A percentile compares a stretch with the other conserved stretches of the same genome.
These are phyloP conservation scores for Sarcophilus harrisii DNA, from an alignment of 2,797 vertebrate species.

Conservation along the genomic window DNA sequence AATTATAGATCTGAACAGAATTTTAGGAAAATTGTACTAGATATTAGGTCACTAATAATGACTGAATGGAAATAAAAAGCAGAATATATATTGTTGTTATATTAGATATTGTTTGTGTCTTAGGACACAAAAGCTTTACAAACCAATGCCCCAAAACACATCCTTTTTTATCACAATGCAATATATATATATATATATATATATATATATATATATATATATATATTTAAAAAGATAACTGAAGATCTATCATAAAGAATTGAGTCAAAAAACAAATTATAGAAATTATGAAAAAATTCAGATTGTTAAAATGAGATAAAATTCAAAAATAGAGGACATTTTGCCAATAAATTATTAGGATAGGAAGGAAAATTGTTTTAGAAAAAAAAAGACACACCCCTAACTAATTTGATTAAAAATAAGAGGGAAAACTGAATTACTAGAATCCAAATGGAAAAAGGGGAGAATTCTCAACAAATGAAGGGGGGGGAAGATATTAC, in stretches of 20 bases:
- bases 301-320: not conserved
- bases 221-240: not conserved
- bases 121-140: not conserved
- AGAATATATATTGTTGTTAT: not conserved
- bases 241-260: not conserved
- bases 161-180: not conserved
- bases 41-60: not conserved
- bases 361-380: not conserved
- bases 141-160: not conserved
- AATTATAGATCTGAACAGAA: not conserved
- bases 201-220: too few species aligned
- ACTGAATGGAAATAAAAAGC: not conserved
- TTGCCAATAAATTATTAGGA: not conserved
- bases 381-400: not conserved
- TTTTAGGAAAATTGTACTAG: not conserved
- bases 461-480: not conserved
- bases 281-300: not conserved
- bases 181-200: too few species aligned
- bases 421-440: not conserved
- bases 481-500: not conserved
- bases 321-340: not conserved
- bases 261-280: not conserved
- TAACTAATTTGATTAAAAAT: not conserved
- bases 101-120: not conserved
- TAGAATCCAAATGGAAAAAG: not conserved